Evolutionary conservation across 2,113 vertebrate species (phyloP), one percentile per base, ranked within the genome.

Genomic region (Neofelis nebulosa): DNA sequence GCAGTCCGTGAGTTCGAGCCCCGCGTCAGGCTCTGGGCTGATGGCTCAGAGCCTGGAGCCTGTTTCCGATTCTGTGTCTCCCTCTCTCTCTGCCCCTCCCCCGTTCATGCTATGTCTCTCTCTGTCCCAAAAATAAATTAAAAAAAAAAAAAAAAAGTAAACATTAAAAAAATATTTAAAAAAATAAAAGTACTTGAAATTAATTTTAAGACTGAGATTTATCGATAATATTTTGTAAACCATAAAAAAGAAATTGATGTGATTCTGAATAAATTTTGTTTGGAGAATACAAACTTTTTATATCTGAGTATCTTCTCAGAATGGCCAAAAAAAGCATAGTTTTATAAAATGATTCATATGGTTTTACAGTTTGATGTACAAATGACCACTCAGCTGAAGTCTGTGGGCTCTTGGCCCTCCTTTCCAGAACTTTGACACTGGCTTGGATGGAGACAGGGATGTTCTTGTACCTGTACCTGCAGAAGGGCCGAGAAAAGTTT

Each of bases 251-350:
- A 94, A 76, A 69, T 55, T 27, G 36, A 84, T 79, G 48, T 79
- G 41, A 52, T 96, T 89, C 63, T 89, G 52, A 92, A 33, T 96
- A 88, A 31, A 79, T 78, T 88, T 89, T 81, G 16, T 69, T 63
- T 29, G 48, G 94, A 66, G 50, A 79, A 84, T 79, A 55, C 4
- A 85, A 41, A 89, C 25, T 57, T 91, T 61, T 78, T 94, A 23
- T 92, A 66, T 91, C 61, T 68, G 50, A 92, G 45, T 69, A 41
- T 11, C 48, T 50, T 94, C 38, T 63, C 69, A 91, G 12, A 95
- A 52, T 78, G 45, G 38, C 41, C 65, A 31, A 33, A 41, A 21
- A 31, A 68, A 10, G 31, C 63, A 73, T 65, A 74, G 55, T 78
- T 69, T 96, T 91, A 83, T 69, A 14, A 83, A 79, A 63, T 89